Conservation (phyloP, 2,888 invertebrate species). For the Acanthacorydalis orientalis region DNA sequence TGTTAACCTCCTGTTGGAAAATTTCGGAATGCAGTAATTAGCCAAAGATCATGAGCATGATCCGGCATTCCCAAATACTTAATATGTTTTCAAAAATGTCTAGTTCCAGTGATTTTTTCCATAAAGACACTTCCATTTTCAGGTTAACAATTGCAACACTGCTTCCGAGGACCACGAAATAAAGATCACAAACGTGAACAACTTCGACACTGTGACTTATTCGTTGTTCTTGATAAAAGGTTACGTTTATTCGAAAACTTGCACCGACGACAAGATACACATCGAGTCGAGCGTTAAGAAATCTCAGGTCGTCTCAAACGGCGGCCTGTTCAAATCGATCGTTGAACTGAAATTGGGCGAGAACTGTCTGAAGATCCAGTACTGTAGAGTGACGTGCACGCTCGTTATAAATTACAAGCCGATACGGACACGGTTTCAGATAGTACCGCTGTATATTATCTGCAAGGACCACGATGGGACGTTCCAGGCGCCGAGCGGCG, state of each 20-base stretch:
- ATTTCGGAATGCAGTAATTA: too few relatives aligned
- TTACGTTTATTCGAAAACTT: not conserved
- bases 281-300: not conserved
- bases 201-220: not conserved
- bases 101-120: too few relatives aligned
- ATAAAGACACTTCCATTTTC: too few relatives aligned
- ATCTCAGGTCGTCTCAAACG: slow-evolving; percentile 17
- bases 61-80: too few relatives aligned
- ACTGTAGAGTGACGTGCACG: slow-evolving; percentile 29
- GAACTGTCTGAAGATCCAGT: slow-evolving; percentile 44
- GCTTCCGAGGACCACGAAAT: too few relatives aligned
- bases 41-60: too few relatives aligned
- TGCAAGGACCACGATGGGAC: slow-evolving; percentile 63
- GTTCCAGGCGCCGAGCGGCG: slow-evolving; percentile 43
- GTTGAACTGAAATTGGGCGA: slow-evolving; percentile 42
- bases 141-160: too few relatives aligned
- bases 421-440: slow-evolving; percentile 38
- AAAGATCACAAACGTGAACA: too few relatives aligned
- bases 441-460: slow-evolving; percentile 69
- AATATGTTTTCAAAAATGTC: too few relatives aligned
- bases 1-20: too few relatives aligned
- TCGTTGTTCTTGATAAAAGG: not conserved
- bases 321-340: slow-evolving; percentile 52
- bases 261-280: not conserved
- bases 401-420: slow-evolving; percentile 39